Percentiles rank a stretch among this genome's conserved stretches.
Conservation (phyloP, 2,797 vertebrate genomes). For the Acipenser ruthenus region DNA sequence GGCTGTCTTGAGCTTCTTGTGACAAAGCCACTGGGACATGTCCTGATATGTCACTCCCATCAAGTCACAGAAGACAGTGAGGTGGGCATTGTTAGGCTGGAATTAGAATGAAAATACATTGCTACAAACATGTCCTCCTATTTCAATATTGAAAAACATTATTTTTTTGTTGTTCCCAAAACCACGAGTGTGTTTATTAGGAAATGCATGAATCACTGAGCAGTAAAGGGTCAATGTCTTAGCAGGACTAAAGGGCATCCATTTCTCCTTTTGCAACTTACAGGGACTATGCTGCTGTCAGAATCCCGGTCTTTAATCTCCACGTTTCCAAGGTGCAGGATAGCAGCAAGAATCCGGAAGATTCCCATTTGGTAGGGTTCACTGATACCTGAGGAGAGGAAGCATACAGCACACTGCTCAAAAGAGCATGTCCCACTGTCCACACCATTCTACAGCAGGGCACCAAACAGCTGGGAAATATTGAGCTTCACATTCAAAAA, state of each 20-base stretch:
- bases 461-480: no score
- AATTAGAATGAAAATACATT: conserved; percentile 20
- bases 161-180: no score
- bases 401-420: no score
- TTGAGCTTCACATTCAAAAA: no score
- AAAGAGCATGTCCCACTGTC: no score
- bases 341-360: conserved; percentile 89
- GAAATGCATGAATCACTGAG: no score
- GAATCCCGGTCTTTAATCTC: conserved; percentile 80
- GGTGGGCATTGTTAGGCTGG: conserved; percentile 81
- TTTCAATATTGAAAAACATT: background rate
- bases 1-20: conserved; percentile 88
- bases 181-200: no score
- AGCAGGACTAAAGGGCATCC: background rate
- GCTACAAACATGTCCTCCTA: no score
- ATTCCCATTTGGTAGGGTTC: conserved; percentile 90
- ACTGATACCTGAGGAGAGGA: conserved; percentile 71
- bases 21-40: conserved; percentile 96
- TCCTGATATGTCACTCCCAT: conserved; percentile 90
- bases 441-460: no score
- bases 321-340: conserved; percentile 94
- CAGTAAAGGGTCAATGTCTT: background rate
- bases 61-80: conserved; percentile 83
- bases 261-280: conserved; percentile 45
- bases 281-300: conserved; percentile 85